Evolutionary conservation across 2,888 invertebrate genomes (phyloP), one percentile per base, ranked within the genome.

Genomic region (Papilio elwesi): DNA sequence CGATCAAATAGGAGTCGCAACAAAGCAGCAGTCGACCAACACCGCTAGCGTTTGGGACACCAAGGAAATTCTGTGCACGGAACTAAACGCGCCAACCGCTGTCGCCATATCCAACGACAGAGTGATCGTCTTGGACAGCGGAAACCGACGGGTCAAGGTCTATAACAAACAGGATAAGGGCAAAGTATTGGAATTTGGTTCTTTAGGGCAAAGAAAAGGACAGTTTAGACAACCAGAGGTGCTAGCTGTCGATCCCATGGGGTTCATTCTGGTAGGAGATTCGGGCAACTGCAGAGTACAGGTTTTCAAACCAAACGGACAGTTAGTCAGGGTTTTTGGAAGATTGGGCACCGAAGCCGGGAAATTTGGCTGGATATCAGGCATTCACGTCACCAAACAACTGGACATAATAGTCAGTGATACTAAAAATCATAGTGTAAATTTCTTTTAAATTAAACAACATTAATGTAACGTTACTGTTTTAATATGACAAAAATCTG

Each of bases 241-340:
- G 0, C 90, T 97, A 6, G 94, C 96, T 0, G 95, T 97, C 0
- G 97, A 97, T 83, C 94, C 94, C 0, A 91, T 95, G 85, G 97
- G 97, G 0, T 96, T 96, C 83, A 96, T 97, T 53, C 88, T 97
- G 0, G 96, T 97, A 0, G 97, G 97, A 0, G 97, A 97, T 83
- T 96, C 96, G 0, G 97, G 97, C 0, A 97, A 97, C 83, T 95
- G 95, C 53, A 91, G 97, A 7, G 93, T 97, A 0, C 97, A 97
- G 85, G 95, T 97, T 10, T 97, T 97, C 83, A 95, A 96, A 74
- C 95, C 95, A 0, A 95, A 96, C 73, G 97, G 97, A 6, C 94
- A 95, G 71, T 94, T 96, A 72, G 94, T 96, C 6, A 93, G 95
- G 76, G 94, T 95, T 26, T 95, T 97, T 80, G 96, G 97, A 0